These are phyloP conservation scores for Diarsia mendica DNA, from an alignment of 2,888 invertebrate genomes.

Conservation along the genomic window DNA sequence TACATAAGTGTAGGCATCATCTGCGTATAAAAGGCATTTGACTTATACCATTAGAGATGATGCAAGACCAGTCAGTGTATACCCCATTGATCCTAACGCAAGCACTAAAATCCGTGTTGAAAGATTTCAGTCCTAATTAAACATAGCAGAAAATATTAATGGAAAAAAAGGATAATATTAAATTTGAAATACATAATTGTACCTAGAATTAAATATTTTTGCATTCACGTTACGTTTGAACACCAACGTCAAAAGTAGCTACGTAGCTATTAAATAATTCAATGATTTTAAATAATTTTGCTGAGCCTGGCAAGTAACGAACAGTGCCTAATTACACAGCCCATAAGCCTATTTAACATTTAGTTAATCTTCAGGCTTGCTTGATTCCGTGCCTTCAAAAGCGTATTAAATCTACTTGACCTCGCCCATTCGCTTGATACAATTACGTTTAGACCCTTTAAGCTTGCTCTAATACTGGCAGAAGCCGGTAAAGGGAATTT, in stretches of 20 bases:
- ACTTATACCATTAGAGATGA: too few relatives aligned
- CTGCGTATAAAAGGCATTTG: too few relatives aligned
- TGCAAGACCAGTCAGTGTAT: too few relatives aligned
- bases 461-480: conserved; percentile 54
- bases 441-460: conserved; percentile 65
- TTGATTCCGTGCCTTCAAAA: conserved; percentile 39
- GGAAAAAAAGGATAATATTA: background rate
- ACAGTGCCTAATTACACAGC: conserved; percentile 31
- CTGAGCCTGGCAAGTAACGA: conserved; percentile 32
- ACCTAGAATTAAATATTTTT: too few relatives aligned
- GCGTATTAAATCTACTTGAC: conserved; percentile 61
- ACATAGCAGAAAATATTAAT: background rate
- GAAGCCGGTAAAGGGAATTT: conserved; percentile 59
- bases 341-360: conserved; percentile 48
- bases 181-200: background rate
- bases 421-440: conserved; percentile 57
- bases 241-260: background rate
- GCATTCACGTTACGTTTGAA: background rate
- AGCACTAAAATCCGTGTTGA: too few relatives aligned
- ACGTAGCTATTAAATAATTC: background rate
- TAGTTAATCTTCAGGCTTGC: conserved; percentile 40
- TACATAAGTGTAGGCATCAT: too few relatives aligned
- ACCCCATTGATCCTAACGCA: too few relatives aligned
- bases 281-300: conserved; percentile 24
- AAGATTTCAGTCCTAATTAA: too few relatives aligned